Evolutionary conservation across 53 echinoderm and acorn worm species (phyloP).

Genomic region (Mesocentrotus franciscanus): DNA sequence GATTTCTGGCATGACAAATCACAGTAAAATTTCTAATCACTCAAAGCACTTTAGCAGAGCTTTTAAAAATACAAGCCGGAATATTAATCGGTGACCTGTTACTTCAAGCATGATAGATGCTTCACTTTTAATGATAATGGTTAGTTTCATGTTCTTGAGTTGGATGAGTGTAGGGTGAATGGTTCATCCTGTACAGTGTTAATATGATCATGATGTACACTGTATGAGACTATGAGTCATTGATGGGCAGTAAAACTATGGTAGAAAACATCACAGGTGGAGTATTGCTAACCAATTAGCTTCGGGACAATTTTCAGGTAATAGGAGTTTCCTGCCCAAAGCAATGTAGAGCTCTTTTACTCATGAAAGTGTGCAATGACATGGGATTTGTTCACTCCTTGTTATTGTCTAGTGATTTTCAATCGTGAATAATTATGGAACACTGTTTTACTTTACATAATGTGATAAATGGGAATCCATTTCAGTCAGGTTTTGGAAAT

Average conservation of each 20-base stretch:
- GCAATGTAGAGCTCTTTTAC: not conserved
- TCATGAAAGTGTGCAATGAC: not conserved
- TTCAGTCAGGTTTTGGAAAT: not conserved
- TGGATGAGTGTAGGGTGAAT: not conserved
- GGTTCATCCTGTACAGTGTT: not conserved
- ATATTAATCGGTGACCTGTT: not conserved
- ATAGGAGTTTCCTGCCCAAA: constrained; percentile 14
- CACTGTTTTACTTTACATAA: not conserved
- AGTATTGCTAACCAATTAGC: constrained; percentile 15
- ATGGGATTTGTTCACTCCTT: not conserved
- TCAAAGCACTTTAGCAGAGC: too few relatives aligned
- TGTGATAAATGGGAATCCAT: not conserved
- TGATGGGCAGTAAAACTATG: not conserved
- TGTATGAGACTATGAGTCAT: not conserved
- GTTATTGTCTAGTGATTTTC: not conserved
- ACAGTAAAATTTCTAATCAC: too few relatives aligned
- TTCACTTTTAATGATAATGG: not conserved
- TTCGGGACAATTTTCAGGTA: constrained; percentile 15
- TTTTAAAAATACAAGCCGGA: not conserved
- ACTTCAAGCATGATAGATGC: not conserved
- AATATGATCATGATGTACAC: not conserved
- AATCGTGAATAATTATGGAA: not conserved
- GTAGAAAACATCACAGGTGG: constrained; percentile 1
- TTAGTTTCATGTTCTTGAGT: not conserved
- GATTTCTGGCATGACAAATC: too few relatives aligned